A percentile compares a stretch with the other conserved stretches of the same genome.
Conservation (phyloP, 1,140 invertebrate genomes). For the Carcinoscorpius rotundicauda region DNA sequence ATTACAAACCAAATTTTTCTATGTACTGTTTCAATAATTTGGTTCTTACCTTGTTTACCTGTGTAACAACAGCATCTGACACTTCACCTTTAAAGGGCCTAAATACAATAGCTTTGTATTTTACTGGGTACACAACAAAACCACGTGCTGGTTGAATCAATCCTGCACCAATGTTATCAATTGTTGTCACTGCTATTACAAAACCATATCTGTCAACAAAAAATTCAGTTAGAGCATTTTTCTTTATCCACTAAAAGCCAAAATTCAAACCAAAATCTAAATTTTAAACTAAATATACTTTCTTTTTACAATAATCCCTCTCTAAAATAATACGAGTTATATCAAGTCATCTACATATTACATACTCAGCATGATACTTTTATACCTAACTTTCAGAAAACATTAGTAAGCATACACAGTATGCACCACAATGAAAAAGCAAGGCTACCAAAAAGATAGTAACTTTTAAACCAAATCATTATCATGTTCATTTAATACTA, state of each 20-base stretch:
- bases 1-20: no score
- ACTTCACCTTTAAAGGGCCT: slow-evolving; percentile 99
- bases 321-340: no score
- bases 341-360: no score
- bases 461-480: no score
- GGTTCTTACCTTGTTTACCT: slow-evolving; percentile 84
- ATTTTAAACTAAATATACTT: neutral
- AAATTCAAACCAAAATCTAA: no score
- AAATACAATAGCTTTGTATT: slow-evolving; percentile 99
- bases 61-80: slow-evolving; percentile 94
- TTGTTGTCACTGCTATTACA: slow-evolving; percentile 97
- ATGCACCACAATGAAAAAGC: no score
- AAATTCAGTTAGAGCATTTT: neutral
- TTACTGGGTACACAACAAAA: slow-evolving; percentile 97
- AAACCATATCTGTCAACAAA: slow-evolving; percentile 64
- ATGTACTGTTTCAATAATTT: slow-evolving; percentile 1
- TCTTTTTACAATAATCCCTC: neutral
- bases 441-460: no score
- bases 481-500: no score
- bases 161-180: slow-evolving; percentile 96
- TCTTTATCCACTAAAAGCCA: no score
- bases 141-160: slow-evolving; percentile 96
- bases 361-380: no score
- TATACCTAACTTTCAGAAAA: no score
- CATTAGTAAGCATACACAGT: no score